These are phyloP conservation scores for Gymnoscopelus braueri DNA, from an alignment of 2,797 vertebrate genomes.

Conservation along the genomic window DNA sequence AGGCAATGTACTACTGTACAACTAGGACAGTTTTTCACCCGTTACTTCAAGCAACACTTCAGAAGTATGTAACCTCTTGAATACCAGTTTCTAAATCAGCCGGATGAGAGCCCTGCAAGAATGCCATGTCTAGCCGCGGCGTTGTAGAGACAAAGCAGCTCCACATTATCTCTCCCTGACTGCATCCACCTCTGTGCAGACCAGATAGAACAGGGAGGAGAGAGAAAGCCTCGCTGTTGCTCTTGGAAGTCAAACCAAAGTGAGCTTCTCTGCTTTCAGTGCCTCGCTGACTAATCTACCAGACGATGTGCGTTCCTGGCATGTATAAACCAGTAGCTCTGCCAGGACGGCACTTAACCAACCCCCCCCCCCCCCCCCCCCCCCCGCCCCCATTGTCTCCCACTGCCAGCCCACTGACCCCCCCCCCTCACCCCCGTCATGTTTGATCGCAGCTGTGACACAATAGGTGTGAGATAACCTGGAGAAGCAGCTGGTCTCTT, in stretches of 20 bases:
- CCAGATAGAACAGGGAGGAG: conserved; percentile 24
- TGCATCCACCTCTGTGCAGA: conserved; percentile 15
- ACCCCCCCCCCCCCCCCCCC: conserved; percentile 3
- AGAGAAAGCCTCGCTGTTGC: conserved; percentile 39
- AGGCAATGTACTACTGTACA: too few relatives aligned
- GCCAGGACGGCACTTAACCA: conserved; percentile 34
- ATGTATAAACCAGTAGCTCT: conserved; percentile 1
- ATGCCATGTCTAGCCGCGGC: conserved; percentile 3
- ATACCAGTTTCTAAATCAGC: conserved; percentile 4
- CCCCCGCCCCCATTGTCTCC: conserved; percentile 4
- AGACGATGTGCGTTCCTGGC: conserved; percentile 21
- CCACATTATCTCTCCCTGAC: background rate
- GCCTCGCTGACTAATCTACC: conserved; percentile 38
- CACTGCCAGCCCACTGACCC: too few relatives aligned
- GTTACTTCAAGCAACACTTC: background rate
- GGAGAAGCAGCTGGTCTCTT: conserved; percentile 43
- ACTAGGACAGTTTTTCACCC: too few relatives aligned
- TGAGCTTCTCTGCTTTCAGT: conserved; percentile 4
- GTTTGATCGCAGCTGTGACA: conserved; percentile 29
- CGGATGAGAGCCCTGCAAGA: background rate
- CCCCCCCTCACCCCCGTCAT: background rate
- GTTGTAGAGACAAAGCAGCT: background rate
- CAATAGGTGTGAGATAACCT: conserved; percentile 42
- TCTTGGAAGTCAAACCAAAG: conserved; percentile 48
- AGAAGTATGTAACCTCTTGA: conserved; percentile 9